Conservation (phyloP, 2,113 vertebrate species). For the Notechis scutatus region DNA sequence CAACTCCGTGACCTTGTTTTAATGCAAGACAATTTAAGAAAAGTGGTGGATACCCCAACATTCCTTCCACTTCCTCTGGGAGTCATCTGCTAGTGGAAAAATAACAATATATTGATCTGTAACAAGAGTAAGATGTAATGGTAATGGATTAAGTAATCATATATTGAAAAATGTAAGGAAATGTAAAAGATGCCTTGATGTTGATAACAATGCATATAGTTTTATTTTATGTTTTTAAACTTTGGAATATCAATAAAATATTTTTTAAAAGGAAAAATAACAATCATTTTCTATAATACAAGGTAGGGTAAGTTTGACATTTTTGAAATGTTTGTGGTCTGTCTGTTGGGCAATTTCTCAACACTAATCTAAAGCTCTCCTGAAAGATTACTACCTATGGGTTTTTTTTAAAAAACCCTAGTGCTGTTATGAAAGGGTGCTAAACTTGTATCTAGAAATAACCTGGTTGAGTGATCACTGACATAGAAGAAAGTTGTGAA, state of each 20-base stretch:
- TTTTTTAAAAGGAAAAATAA: too few species aligned
- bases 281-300: not conserved
- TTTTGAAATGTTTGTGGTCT: not conserved
- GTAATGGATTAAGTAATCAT: too few species aligned
- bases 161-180: too few species aligned
- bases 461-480: not conserved
- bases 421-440: not conserved
- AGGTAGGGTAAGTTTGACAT: not conserved
- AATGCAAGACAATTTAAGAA: not conserved
- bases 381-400: not conserved
- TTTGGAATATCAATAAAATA: too few species aligned
- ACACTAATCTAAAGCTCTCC: not conserved
- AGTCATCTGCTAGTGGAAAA: not conserved
- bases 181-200: too few species aligned
- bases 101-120: not conserved
- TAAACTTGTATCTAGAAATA: not conserved
- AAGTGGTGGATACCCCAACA: not conserved
- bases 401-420: not conserved
- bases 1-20: not conserved
- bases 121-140: too few species aligned
- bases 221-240: too few species aligned
- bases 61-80: not conserved
- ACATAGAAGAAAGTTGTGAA: not conserved
- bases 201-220: too few species aligned
- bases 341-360: not conserved